Base-by-base conservation (phyloP, 2,888 invertebrate species). In the Theodoxus fluviatilis region DNA sequence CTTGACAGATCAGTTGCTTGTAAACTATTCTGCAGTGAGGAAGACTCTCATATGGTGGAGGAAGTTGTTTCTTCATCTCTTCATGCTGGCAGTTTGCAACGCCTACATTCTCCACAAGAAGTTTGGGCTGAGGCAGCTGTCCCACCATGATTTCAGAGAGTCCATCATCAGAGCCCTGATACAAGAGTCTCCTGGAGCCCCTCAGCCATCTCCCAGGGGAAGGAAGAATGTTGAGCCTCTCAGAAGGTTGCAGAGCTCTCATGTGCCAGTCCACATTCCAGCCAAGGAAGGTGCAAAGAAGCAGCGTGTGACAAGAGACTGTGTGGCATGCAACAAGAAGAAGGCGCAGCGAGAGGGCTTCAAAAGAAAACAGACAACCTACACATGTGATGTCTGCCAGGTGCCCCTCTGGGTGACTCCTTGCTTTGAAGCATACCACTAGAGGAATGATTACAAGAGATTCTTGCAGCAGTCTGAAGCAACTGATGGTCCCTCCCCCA, bases 41-140 rank as follows among this genome's bases (percentile, higher is more conserved):
- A 69, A 52, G 25, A 63, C 63, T 0, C 25, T 64, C 28, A 68
- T 61, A 43, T 68, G 68, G 49, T 68, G 68, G 61, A 59, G 61
- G 18, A 61, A 68, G 25, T 35, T 68, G 1, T 68, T 68, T 35
- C 43, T 68, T 18, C 59, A 61, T 4, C 35, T 68, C 1, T 61
- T 68, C 38, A 35, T 31, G 1, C n/a, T 43, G 22, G 31, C 68
- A 12, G 33, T 68, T 18, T 68, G 68, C 68, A 68, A 57, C 47
- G 22, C 7, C 6, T 55, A 28, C 59, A 12, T n/a, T 1, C 64
- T 43, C 0, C 43, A 43, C 64, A 18, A 47, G 1, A 64, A 43
- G 43, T 40, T 40, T 64, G 43, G 18, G 0, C 28, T 15, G 3
- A n/a, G 18, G n/a, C 9, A 25, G 1, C 31, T 37, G 3, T 43